Base-by-base conservation (phyloP, 2,888 invertebrate genomes). In the Cantharis rufa region DNA sequence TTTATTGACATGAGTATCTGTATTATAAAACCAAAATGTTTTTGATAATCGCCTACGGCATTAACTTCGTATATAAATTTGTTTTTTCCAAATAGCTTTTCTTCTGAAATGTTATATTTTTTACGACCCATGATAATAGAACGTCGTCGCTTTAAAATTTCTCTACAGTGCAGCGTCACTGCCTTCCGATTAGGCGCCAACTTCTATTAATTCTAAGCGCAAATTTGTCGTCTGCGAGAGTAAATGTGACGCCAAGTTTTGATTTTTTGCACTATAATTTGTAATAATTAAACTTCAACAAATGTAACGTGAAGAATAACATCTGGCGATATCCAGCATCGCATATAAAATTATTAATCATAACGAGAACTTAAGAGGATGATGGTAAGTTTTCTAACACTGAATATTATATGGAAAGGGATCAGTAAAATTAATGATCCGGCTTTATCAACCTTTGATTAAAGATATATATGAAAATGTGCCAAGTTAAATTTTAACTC, bases 291-390 rank as follows among this genome's bases (percentile, higher is more conserved):
- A 48, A 70, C 71, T 64, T 69, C 66, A 28, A 72, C 77, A 69
- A 73, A 66, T 66, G 13, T 66, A 21, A 66, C 32, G 74, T 72
- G 72, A 77, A 77, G 74, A 77, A 77, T 75, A 77, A 69, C 77
- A 77, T 77, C 77, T 77, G 77, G 77, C 69, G 77, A 75, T 75
- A 77, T 74, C 48, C 73, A 74, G 72, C 71, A 69, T 74, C 74
- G 74, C 69, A 74, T 74, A 69, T 74, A 77, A 75, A 70, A 77
- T 77, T 74, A 77, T 77, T 77, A 77, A 77, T 77, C 74, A 75
- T 64, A 16, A 27, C 66, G 11, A 16, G 63, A 69, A 76, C 70
- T 71, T 63, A 70, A 70, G 28, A 63, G 70, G 71, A 28, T 74
- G 71, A 77, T 77, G 71, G 74, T 24, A 66, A 68, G 71, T 68